Evolutionary conservation across 2,113 vertebrate genomes (phyloP), one percentile per base, ranked within the genome.

Genomic region (Callithrix jacchus): DNA sequence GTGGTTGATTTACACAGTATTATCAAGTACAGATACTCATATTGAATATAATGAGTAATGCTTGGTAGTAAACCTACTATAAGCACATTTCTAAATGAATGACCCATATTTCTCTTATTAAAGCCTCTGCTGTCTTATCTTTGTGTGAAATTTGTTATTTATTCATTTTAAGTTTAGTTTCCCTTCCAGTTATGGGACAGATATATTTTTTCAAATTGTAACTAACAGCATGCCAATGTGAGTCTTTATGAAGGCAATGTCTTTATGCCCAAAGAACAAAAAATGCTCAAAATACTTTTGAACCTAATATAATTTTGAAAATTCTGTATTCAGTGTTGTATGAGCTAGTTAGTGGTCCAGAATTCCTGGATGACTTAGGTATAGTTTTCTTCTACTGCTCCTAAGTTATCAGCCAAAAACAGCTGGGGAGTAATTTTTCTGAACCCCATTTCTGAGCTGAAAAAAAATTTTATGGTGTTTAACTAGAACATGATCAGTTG

Each of bases 361-460:
- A 97, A 98, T 98, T 98, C 82, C 85, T 97, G 18, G 83, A 97
- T 96, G 97, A 97, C 86, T 91, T 8, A 93, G 76, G 71, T 95
- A 89, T 54, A 91, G 42, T 77, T 97, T 97, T 95, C 87, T 96
- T 25, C 91, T 96, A 74, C 49, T 96, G 89, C 89, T 97, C 88
- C 94, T 96, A 98, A 92, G 81, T 97, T 98, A 98, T 97, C 96
- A 98, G 94, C 58, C 97, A 93, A 97, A 97, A 97, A 3, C 86
- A 97, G 70, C 88, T 91, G 95, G 73, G 70, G 47, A 94, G 42
- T 87, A 97, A 93, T 97, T 98, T 98, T 98, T 80, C 95, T 74
- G 25, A 97, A 71, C 5, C 2, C 81, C 82, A 91, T 95, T 94
- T 83, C 91, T 89, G 18, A 97, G 8, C 17, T 97, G 91, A 90